phyloP scores from a whole-genome alignment of 2,888 invertebrate genomes.

The Pachliopta kotzebuea region DNA sequence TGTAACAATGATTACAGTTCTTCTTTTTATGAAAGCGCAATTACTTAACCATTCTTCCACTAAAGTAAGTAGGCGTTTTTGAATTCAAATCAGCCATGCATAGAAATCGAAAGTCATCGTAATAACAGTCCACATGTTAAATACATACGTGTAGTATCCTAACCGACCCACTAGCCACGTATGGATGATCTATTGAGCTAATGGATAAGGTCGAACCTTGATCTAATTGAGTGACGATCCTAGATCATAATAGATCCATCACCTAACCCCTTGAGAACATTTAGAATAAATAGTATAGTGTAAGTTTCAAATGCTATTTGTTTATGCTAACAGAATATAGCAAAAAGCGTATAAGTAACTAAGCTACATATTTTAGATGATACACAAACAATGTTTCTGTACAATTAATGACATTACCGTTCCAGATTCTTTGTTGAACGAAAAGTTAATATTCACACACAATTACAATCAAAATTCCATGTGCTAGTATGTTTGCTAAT shows the following conservation, averaged over 20 bases:
- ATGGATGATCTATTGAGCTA: constrained; percentile 47
- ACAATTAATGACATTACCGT: background rate
- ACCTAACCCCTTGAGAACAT: constrained; percentile 32
- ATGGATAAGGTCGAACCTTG: constrained; percentile 67
- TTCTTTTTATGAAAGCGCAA: constrained; percentile 25
- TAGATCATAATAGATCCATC: constrained; percentile 46
- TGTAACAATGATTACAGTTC: constrained; percentile 17
- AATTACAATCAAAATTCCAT: background rate
- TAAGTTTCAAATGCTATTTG: too few species aligned
- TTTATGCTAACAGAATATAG: background rate
- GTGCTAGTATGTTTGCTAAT: background rate
- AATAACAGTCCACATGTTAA: constrained; percentile 16
- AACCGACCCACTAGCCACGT: constrained; percentile 9
- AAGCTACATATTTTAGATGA: background rate
- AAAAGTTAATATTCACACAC: background rate
- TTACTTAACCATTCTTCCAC: constrained; percentile 24
- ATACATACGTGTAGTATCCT: constrained; percentile 37
- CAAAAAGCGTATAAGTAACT: background rate
- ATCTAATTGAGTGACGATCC: constrained; percentile 59
- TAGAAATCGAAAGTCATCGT: constrained; percentile 28
- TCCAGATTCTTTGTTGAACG: background rate
- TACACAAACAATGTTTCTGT: background rate
- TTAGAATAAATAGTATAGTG: background rate
- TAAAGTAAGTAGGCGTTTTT: constrained; percentile 21
- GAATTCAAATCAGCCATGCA: constrained; percentile 25